A percentile compares a stretch with the other conserved stretches of the same genome.
phyloP scores from a whole-genome alignment of 2,888 invertebrate species.

The Falcaria lacertinaria region DNA sequence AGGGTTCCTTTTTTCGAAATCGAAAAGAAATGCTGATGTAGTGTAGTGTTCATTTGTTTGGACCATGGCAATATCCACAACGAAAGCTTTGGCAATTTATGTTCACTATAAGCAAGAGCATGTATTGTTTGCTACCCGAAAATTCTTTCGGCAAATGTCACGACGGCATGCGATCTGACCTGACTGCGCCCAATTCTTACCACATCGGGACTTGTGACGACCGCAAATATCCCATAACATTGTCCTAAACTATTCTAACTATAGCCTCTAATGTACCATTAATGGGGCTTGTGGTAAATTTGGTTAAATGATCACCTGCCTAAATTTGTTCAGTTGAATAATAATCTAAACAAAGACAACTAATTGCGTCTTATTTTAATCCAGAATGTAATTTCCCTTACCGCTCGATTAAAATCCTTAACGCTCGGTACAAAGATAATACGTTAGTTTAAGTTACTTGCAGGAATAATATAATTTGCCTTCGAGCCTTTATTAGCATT shows the following conservation, averaged over 20 bases:
- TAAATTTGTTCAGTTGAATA: background rate
- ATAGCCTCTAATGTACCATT: background rate
- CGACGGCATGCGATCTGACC: slow-evolving; percentile 23
- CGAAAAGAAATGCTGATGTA: too few species aligned
- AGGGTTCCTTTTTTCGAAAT: too few species aligned
- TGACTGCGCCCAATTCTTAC: slow-evolving; percentile 19
- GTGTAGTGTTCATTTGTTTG: too few species aligned
- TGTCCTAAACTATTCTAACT: background rate
- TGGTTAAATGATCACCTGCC: background rate
- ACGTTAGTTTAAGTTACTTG: slow-evolving; percentile 28
- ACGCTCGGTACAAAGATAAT: background rate
- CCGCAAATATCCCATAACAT: background rate
- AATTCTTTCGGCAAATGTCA: slow-evolving; percentile 10
- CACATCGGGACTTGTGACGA: background rate
- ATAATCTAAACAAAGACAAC: background rate
- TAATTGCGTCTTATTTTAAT: background rate
- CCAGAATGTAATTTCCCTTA: background rate
- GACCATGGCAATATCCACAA: background rate
- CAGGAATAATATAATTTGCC: slow-evolving; percentile 23
- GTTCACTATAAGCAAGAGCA: background rate
- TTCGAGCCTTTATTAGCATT: slow-evolving; percentile 4
- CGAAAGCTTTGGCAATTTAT: background rate
- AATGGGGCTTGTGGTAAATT: background rate
- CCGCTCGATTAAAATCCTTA: background rate
- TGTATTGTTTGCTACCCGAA: background rate